These are phyloP conservation scores for Apteryx mantelli DNA, from an alignment of 2,113 vertebrate species.

Conservation along the genomic window DNA sequence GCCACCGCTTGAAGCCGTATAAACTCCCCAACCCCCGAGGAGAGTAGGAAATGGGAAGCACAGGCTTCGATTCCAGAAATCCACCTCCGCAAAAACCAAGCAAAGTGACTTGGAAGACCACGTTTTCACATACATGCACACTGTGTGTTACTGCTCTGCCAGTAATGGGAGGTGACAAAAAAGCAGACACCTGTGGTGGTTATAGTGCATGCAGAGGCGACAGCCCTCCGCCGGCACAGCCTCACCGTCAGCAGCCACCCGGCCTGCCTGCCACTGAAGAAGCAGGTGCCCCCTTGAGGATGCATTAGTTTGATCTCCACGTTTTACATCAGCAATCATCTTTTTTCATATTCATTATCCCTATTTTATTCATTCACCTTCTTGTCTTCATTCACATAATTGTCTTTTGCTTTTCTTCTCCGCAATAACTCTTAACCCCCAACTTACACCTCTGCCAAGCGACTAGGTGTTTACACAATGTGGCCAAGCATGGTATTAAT, in stretches of 20 bases:
- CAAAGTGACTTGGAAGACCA: neutral
- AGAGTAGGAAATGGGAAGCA: neutral
- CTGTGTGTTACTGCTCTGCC: neutral
- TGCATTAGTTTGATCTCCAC: neutral
- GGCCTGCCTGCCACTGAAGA: neutral
- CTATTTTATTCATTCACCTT: neutral
- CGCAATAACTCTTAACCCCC: neutral
- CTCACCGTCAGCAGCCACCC: neutral
- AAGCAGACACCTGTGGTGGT: neutral
- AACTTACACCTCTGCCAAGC: neutral
- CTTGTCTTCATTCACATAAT: neutral
- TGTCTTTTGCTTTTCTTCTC: neutral
- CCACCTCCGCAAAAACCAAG: neutral
- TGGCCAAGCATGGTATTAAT: neutral
- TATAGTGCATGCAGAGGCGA: neutral
- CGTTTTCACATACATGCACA: conserved; percentile 9
- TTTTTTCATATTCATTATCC: neutral
- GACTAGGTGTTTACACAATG: neutral
- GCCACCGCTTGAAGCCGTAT: neutral
- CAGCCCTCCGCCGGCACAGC: neutral
- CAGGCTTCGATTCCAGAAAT: neutral
- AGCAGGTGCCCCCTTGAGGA: neutral
- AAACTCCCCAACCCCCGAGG: neutral
- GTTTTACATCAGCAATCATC: neutral
- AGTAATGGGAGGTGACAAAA: conserved; percentile 11